Conservation (phyloP, 2,797 vertebrate genomes). For the Bryconaethiops microstoma region DNA sequence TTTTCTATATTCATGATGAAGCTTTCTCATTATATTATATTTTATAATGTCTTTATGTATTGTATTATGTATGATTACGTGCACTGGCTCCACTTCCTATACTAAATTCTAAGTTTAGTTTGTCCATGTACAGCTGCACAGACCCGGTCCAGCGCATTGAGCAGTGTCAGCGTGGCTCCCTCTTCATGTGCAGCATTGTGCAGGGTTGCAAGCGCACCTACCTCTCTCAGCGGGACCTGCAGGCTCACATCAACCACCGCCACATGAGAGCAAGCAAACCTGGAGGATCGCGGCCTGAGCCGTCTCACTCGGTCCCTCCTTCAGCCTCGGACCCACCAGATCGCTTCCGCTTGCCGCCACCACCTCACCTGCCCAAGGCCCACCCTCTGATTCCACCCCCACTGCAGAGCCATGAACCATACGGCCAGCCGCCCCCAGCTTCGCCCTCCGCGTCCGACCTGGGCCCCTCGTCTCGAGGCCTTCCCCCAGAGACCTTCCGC, state of each 20-base stretch:
- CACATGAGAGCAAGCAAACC: slow-evolving; percentile 92
- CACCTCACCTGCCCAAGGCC: slow-evolving; percentile 87
- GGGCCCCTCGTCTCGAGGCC: slow-evolving; percentile 73
- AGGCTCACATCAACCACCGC: slow-evolving; percentile 98
- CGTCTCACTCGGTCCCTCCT: slow-evolving; percentile 72
- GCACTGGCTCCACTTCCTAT: slow-evolving; percentile 47
- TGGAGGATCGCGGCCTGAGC: slow-evolving; percentile 81
- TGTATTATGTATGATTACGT: slow-evolving; percentile 15
- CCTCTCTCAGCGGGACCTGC: slow-evolving; percentile 96
- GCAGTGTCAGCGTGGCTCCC: slow-evolving; percentile 93
- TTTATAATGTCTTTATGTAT: not conserved
- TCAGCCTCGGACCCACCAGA: slow-evolving; percentile 83
- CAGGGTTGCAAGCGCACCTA: slow-evolving; percentile 99
- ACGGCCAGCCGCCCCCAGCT: slow-evolving; percentile 79
- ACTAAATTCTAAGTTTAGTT: slow-evolving; percentile 66
- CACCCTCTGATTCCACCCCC: slow-evolving; percentile 90
- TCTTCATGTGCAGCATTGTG: slow-evolving; percentile 98
- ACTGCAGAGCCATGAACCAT: slow-evolving; percentile 88
- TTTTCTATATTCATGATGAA: no score
- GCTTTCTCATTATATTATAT: not conserved
- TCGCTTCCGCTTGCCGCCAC: slow-evolving; percentile 90
- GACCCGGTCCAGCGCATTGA: slow-evolving; percentile 97
- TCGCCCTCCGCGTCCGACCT: slow-evolving; percentile 80
- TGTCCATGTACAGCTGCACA: slow-evolving; percentile 87
- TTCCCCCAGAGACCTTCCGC: slow-evolving; percentile 93